Conservation (phyloP, 2,888 invertebrate genomes). For the Oegoconia quadripuncta region DNA sequence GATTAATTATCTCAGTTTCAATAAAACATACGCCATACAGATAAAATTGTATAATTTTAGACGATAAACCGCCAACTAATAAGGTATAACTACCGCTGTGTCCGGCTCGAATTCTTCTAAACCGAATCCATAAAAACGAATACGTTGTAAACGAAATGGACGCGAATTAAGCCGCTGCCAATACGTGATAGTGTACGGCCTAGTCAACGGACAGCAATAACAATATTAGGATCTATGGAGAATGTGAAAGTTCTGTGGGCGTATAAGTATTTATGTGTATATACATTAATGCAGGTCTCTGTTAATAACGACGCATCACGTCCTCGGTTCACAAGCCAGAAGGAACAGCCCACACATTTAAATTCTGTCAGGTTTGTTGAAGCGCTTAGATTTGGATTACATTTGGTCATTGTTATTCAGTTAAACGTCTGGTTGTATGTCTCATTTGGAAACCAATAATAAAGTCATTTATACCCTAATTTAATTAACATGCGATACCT, state of each 20-base stretch:
- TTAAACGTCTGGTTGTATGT: slow-evolving; percentile 55
- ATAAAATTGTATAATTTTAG: slow-evolving; percentile 72
- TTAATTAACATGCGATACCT: slow-evolving; percentile 6
- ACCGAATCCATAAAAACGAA: slow-evolving; percentile 53
- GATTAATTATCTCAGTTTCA: slow-evolving; percentile 75
- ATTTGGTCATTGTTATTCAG: slow-evolving; percentile 71
- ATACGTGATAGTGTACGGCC: slow-evolving; percentile 36
- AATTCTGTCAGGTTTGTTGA: slow-evolving; percentile 64
- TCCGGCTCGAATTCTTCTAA: slow-evolving; percentile 48
- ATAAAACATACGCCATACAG: slow-evolving; percentile 71
- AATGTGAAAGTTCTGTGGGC: slow-evolving; percentile 47
- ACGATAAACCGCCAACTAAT: slow-evolving; percentile 64
- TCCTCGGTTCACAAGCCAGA: slow-evolving; percentile 73
- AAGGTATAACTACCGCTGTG: slow-evolving; percentile 61
- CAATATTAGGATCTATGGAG: slow-evolving; percentile 26
- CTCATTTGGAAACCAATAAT: slow-evolving; percentile 66
- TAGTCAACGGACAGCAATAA: slow-evolving; percentile 31
- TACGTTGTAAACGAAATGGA: slow-evolving; percentile 48
- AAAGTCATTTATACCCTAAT: slow-evolving; percentile 46
- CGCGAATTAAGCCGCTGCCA: slow-evolving; percentile 43
- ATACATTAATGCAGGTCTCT: slow-evolving; percentile 70
- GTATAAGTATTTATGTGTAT: slow-evolving; percentile 57
- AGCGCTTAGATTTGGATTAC: slow-evolving; percentile 78
- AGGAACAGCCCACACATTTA: slow-evolving; percentile 57
- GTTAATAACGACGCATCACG: slow-evolving; percentile 74